Conservation (phyloP, 2,888 invertebrate genomes). For the Tetragonula carbonaria region DNA sequence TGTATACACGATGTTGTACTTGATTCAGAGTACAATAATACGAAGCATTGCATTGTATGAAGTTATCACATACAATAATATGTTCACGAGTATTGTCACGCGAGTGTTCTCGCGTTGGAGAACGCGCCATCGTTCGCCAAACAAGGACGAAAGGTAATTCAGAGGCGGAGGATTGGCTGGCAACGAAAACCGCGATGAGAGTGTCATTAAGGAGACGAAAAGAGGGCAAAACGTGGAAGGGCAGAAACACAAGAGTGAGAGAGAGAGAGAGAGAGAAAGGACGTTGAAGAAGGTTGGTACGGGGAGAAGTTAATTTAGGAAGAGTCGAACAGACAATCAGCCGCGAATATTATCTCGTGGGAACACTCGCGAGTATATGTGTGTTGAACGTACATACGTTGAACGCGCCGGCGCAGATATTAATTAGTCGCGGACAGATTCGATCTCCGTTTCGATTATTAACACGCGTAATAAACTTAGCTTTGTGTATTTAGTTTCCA, state of each 20-base stretch:
- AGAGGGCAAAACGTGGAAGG: background rate
- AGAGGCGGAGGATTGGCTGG: background rate
- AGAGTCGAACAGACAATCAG: slow-evolving; percentile 8
- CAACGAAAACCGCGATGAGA: background rate
- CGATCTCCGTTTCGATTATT: slow-evolving; percentile 9
- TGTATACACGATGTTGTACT: too few species aligned
- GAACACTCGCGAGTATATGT: slow-evolving; percentile 18
- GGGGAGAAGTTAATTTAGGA: slow-evolving; percentile 26
- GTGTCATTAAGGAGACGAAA: slow-evolving; percentile 16
- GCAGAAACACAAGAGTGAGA: background rate
- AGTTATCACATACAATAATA: too few species aligned
- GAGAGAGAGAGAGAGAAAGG: too few species aligned
- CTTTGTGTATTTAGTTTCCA: background rate
- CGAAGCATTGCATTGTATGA: too few species aligned
- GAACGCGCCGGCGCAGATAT: background rate
- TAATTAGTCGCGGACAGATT: slow-evolving; percentile 30
- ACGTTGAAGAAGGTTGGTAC: background rate
- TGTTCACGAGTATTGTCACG: background rate
- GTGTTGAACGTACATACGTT: background rate
- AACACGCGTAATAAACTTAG: slow-evolving; percentile 4
- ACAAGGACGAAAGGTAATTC: background rate
- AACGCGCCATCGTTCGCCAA: background rate
- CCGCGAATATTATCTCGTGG: slow-evolving; percentile 43
- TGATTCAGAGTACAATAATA: too few species aligned
- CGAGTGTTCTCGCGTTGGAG: background rate